Base-by-base conservation (phyloP, 2,797 vertebrate species). In the Parambassis ranga region DNA sequence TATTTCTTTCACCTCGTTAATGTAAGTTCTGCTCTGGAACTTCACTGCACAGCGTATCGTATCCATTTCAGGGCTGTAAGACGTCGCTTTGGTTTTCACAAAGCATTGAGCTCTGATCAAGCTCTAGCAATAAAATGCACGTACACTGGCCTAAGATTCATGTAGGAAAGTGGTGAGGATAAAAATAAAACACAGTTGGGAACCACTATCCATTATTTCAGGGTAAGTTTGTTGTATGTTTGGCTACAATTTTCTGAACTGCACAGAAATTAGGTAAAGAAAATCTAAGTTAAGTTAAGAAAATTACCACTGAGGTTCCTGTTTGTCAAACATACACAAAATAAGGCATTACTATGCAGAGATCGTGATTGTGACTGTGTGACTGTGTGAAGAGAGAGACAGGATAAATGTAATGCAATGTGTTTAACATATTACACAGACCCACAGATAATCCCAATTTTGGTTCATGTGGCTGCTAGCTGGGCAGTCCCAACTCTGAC, bases 381-480 rank as follows among this genome's bases (percentile, higher is more conserved):
- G n/a, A 32, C 10, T 49, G 28, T n/a, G 66, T 60, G 22, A 53
- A 20, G 13, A 15, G 1, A 61, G 10, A 50, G 13, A 64, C 14
- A 9, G 18, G 7, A 31, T 32, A 14, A 53, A 23, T 15, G 6
- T 19, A 14, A 18, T 24, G 6, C 2, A 30, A 32, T 58, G 10
- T 30, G 35, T 33, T 37, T 20, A 57, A 6, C 20, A 41, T 33
- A 31, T 37, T 14, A 24, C 5, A 50, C 9, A 14, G 10, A 19
- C 9, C 32, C 28, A 24, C 23, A 39, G 15, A 56, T 8, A 52
- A 65, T 50, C 20, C 32, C 13, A 22, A 30, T 36, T 48, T 30
- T 65, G 32, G 33, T 20, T 47, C 4, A 6, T 60, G 30, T 70
- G 57, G 48, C 46, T 42, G 48, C 38, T 58, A 56, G 59, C 56